Conservation (phyloP, 2,113 vertebrate species). For the Elachura formosa region DNA sequence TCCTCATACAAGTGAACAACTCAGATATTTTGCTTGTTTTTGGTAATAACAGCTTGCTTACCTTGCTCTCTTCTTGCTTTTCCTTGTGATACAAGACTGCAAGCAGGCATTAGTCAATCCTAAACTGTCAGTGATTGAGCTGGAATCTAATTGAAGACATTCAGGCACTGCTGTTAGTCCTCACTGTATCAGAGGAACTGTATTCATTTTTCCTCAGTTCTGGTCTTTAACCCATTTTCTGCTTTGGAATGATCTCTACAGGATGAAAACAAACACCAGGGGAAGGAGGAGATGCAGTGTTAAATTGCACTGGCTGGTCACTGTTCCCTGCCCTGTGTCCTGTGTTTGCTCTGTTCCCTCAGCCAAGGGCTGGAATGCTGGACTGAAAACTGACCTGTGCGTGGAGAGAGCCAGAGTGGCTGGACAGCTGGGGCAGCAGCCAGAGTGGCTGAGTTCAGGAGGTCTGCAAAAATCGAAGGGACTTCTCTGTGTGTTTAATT, state of each 20-base stretch:
- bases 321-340: neutral
- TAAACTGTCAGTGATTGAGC: neutral
- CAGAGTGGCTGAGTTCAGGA: neutral
- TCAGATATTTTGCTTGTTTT: neutral
- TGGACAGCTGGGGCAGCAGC: neutral
- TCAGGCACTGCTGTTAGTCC: neutral
- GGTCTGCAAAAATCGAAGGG: neutral
- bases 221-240: neutral
- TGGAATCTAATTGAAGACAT: neutral
- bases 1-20: neutral
- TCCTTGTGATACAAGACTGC: neutral
- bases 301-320: accelerated
- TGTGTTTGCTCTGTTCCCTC: no score
- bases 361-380: neutral
- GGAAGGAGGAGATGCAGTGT: neutral
- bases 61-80: neutral
- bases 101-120: neutral
- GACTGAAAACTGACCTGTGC: accelerated
- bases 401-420: neutral
- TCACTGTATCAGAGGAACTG: neutral
- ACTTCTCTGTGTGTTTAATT: neutral
- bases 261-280: neutral
- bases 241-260: neutral
- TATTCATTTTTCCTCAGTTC: neutral
- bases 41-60: neutral